Conservation (phyloP, 1,140 invertebrate genomes). For the Odontomachus brunneus region DNA sequence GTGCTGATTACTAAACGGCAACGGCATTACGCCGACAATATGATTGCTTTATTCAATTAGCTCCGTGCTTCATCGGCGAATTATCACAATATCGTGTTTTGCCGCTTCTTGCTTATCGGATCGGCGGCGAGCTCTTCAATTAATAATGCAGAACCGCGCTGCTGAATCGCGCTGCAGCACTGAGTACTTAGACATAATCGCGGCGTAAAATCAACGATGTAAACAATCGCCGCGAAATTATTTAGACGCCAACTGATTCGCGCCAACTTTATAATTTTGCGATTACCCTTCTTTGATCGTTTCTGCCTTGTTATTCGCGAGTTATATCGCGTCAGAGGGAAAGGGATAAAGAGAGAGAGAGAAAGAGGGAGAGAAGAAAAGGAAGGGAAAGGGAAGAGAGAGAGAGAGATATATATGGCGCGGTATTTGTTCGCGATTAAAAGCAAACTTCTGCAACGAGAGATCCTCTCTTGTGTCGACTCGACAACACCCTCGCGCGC, state of each 20-base stretch:
- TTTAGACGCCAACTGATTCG: neutral
- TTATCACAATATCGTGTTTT: constrained; percentile 55
- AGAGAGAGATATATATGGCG: constrained; percentile 21
- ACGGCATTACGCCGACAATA: constrained; percentile 41
- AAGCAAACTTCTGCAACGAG: constrained; percentile 52
- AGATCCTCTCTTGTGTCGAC: constrained; percentile 35
- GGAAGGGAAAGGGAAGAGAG: too few species aligned
- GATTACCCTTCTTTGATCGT: constrained; percentile 39
- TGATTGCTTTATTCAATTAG: constrained; percentile 60
- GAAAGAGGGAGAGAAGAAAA: too few species aligned
- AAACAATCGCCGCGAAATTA: constrained; percentile 37
- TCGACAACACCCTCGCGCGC: constrained; percentile 19
- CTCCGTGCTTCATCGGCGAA: constrained; percentile 29
- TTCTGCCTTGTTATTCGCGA: constrained; percentile 7
- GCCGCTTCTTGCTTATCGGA: constrained; percentile 41
- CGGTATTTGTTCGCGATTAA: constrained; percentile 66
- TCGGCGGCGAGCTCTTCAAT: constrained; percentile 23
- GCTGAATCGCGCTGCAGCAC: constrained; percentile 25
- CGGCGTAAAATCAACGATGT: constrained; percentile 14
- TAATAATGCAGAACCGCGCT: constrained; percentile 41
- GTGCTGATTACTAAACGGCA: constrained; percentile 44
- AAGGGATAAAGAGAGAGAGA: too few species aligned
- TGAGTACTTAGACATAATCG: constrained; percentile 12
- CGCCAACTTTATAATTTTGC: constrained; percentile 28
- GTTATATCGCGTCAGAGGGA: too few species aligned